A percentile compares a stretch with the other conserved stretches of the same genome.
Evolutionary conservation across 1,140 invertebrate species (phyloP).

Genomic region (Euura saliciscinereae): DNA sequence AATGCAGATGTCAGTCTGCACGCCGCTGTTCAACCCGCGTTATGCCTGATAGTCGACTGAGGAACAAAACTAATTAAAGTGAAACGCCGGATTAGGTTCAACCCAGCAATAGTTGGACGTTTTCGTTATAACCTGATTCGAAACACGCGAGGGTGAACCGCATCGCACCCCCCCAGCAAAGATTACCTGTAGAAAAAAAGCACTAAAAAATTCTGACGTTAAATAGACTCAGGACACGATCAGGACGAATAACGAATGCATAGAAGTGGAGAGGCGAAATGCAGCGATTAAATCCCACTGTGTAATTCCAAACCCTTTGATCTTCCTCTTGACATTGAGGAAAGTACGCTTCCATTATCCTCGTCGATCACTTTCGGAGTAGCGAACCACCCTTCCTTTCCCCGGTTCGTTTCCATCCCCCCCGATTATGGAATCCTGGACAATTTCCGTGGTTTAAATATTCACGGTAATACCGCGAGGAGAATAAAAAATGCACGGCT

Average conservation of each 20-base stretch:
- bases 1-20: conserved; percentile 4
- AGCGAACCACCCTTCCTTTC: background rate
- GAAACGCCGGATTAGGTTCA: background rate
- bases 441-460: conserved; percentile 11
- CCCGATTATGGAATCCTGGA: background rate
- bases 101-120: background rate
- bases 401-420: background rate
- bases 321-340: background rate
- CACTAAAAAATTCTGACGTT: too few relatives aligned
- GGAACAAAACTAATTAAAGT: conserved; percentile 3
- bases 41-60: background rate
- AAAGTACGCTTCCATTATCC: background rate
- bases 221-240: too few relatives aligned
- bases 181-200: background rate
- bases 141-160: background rate
- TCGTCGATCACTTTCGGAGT: background rate
- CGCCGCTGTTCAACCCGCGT: background rate
- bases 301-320: background rate
- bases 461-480: conserved; percentile 9
- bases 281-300: background rate
- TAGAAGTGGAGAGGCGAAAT: too few relatives aligned
- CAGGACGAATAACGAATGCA: too few relatives aligned
- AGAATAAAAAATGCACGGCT: background rate
- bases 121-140: conserved; percentile 5
- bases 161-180: background rate